Evolutionary conservation across 2,113 vertebrate genomes (phyloP).

Genomic region (Tragelaphus strepsiceros): DNA sequence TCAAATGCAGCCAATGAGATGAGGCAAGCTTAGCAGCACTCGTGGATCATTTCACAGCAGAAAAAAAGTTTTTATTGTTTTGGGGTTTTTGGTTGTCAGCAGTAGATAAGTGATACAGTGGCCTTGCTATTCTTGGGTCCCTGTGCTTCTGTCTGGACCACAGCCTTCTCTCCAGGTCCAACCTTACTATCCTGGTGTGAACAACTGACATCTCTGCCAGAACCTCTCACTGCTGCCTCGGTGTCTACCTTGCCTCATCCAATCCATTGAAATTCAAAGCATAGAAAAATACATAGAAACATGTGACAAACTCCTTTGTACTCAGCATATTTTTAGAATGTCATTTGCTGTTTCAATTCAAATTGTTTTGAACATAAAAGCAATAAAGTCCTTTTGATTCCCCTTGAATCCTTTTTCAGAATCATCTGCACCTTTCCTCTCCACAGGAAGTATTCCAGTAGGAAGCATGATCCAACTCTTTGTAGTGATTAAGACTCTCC

Average conservation of each 20-base stretch:
- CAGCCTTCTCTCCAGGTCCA: no score
- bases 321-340: background rate
- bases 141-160: background rate
- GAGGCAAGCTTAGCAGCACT: background rate
- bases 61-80: fast-evolving
- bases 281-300: background rate
- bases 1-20: fast-evolving
- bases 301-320: background rate
- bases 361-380: background rate
- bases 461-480: background rate
- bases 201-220: fast-evolving
- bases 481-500: background rate
- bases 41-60: background rate
- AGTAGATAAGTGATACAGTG: fast-evolving
- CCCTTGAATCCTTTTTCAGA: no score
- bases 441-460: background rate
- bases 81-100: background rate
- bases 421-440: background rate
- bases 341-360: background rate
- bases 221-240: background rate
- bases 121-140: fast-evolving
- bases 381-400: background rate
- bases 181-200: fast-evolving
- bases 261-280: background rate
- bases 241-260: background rate